Conservation (phyloP, 2,888 invertebrate genomes). For the Melipona bicolor region DNA sequence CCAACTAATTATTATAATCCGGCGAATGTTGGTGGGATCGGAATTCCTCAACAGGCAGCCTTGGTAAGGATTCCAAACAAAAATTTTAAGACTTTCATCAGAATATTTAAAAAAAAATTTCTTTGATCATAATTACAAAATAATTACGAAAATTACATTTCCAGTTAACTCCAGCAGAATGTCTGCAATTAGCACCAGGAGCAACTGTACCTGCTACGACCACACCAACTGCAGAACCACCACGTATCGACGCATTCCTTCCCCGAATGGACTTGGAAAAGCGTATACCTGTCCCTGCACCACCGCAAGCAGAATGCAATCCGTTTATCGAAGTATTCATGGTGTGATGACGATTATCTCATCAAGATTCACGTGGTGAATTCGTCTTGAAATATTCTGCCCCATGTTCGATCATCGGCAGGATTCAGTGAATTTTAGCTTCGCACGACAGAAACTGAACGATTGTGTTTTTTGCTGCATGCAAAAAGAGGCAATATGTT, state of each 20-base stretch:
- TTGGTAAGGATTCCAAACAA: conserved; percentile 52
- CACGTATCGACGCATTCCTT: conserved; percentile 77
- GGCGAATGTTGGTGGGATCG: conserved; percentile 83
- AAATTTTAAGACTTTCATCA: background rate
- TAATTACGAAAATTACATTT: conserved; percentile 22
- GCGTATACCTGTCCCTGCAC: conserved; percentile 75
- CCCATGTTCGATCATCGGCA: conserved; percentile 7
- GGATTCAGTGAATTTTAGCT: conserved; percentile 21
- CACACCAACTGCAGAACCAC: conserved; percentile 69
- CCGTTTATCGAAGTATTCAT: conserved; percentile 79
- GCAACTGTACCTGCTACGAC: conserved; percentile 57
- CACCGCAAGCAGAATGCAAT: conserved; percentile 79
- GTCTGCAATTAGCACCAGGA: conserved; percentile 76
- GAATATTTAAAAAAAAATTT: no score
- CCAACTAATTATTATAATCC: conserved; percentile 94
- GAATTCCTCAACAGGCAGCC: conserved; percentile 76
- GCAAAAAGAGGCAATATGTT: conserved; percentile 16
- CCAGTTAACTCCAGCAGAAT: conserved; percentile 79
- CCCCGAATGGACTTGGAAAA: conserved; percentile 80
- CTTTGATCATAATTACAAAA: background rate
- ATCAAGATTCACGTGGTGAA: background rate
- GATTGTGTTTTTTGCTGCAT: conserved; percentile 16
- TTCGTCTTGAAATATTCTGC: background rate
- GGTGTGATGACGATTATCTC: conserved; percentile 66
- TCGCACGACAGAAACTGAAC: conserved; percentile 47